Evolutionary conservation across 2,888 invertebrate species (phyloP), one percentile per base, ranked within the genome.

Genomic region (Sinotaia quadrata): DNA sequence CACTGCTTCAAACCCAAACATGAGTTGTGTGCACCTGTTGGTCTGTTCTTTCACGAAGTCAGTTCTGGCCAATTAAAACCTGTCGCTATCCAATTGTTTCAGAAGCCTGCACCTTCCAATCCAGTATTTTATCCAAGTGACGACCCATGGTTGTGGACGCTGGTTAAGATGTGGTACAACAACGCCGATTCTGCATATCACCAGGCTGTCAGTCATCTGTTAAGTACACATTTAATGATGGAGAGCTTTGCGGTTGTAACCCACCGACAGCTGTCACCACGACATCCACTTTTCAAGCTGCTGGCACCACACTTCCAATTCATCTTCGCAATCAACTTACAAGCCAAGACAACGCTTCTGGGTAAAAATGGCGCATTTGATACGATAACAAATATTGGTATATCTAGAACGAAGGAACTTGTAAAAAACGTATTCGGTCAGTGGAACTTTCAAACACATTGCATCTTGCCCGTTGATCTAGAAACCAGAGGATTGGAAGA

Each of bases 261-360:
- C 2, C 87, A 89, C 72, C 74, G 89, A 37, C 85, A 89, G 68
- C 77, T 90, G n/a, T 88, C 89, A 8, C 85, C 84, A 24, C 88
- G 88, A n/a, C 90, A 90, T 78, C 90, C 90, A 0, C 72, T 90
- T 52, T 89, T 87, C 81, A 88, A 88, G 76, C 85, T 90, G 3
- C 81, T 90, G 65, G 88, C 89, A 2, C 89, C 90, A 3, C 89
- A 90, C 75, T 89, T 90, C 75, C 84, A 88, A 36, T 89, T 87
- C 78, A 84, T 90, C 4, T 80, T 90, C 2, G 89, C 89, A 27
- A 88, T 90, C 63, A 89, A 90, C 74, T 80, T 85, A 89, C 81
- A 88, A 67, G 89, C 88, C 1, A 68, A 89, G 54, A 86, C 88
- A 52, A 81, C 87, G 73, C 78, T 90, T 51, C 82, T 89, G 37